Base-by-base conservation (phyloP, 2,113 vertebrate species). In the Psephotus haematonotus region DNA sequence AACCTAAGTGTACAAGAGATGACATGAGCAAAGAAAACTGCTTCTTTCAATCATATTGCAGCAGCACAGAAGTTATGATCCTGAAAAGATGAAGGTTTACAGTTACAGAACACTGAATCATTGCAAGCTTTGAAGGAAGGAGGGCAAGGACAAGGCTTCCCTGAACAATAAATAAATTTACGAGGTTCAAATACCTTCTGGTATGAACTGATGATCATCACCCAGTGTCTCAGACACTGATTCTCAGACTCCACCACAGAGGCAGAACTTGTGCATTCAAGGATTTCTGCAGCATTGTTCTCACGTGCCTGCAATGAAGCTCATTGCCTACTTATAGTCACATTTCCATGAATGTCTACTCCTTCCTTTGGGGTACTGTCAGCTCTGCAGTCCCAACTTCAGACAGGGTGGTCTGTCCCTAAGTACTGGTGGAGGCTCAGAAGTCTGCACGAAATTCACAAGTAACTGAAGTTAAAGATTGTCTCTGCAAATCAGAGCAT, bases 11-110 rank as follows among this genome's bases (percentile, higher is more conserved):
- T 37, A 59, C 53, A 78, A 80, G 55, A 89, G 37, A 83, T 33
- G 68, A 87, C 67, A 77, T 17, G 59, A 85, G 39, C 29, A 64
- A 53, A 39, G 35, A 60, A 84, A 92, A 88, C 44, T 41, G 41
- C 43, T 93, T 71, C 90, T 90, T 96, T 79, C 75, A 91, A 43
- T 93, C 68, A 89, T 19, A 49, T 55, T 81, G 25, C 20, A 74
- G 53, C 27, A 86, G 62, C 69, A 77, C 52, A 71, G 43, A 92
- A 39, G 90, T 65, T 92, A 88, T 91, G 88, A 96, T 65, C 90
- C 75, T 89, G 53, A 70, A 90, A 96, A 86, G 35, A 91, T 60
- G 57, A 46, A 94, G 46, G n/a, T 75, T 92, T 65, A 81, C 47
- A 65, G 60, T 65, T 82, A 92, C 62, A 88, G 84, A 74, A 53